Evolutionary conservation across 2,113 vertebrate species (phyloP).

Genomic region (Trochalopteron elliotii): DNA sequence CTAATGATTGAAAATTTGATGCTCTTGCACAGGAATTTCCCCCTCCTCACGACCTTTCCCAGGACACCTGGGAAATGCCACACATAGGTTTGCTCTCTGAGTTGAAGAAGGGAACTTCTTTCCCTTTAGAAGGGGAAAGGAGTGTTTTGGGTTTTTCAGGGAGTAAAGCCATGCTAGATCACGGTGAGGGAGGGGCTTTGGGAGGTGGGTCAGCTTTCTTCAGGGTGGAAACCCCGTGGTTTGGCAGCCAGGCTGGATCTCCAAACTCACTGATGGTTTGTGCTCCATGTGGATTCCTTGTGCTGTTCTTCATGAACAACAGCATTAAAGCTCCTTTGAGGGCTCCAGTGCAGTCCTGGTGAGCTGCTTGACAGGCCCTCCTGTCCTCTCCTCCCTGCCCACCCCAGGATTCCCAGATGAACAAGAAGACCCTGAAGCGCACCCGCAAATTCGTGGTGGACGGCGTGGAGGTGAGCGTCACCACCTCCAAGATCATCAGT

Average conservation of each 20-base stretch:
- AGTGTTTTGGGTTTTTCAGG: not conserved
- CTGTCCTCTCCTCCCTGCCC: not conserved
- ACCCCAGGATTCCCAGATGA: conserved; percentile 76
- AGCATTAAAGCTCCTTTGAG: not conserved
- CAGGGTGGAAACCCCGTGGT: fast-evolving
- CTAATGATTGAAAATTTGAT: not conserved
- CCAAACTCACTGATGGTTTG: not conserved
- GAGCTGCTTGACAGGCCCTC: not conserved
- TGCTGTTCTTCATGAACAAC: not conserved
- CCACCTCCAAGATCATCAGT: conserved; percentile 94
- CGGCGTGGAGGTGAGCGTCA: conserved; percentile 93
- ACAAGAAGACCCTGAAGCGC: conserved; percentile 92
- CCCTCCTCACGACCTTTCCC: not conserved
- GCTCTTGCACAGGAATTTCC: not conserved
- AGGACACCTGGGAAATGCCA: not conserved
- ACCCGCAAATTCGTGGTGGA: conserved; percentile 93
- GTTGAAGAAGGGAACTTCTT: no score
- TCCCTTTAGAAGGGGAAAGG: not conserved
- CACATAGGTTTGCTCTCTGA: not conserved
- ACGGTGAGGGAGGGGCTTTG: not conserved
- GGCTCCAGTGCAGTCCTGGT: not conserved
- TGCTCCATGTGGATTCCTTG: fast-evolving
- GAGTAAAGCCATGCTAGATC: not conserved
- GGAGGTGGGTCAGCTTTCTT: not conserved
- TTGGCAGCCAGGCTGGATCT: not conserved